Conservation (phyloP, 2,797 vertebrate genomes). For the Thunnus albacares region DNA sequence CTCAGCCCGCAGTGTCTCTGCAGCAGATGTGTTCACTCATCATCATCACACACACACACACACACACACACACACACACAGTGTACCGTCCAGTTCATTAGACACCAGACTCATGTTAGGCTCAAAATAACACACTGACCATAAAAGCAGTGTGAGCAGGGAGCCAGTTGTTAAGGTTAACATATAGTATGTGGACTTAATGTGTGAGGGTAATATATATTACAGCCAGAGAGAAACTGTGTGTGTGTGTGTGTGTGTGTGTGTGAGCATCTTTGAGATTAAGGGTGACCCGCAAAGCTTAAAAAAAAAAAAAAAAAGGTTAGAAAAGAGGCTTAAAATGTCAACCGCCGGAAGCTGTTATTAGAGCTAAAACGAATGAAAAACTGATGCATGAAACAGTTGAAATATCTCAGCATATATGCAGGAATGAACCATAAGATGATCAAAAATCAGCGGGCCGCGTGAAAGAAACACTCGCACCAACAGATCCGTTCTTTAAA, state of each 20-base stretch:
- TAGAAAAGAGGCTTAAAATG: conserved; percentile 45
- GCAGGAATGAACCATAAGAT: neutral
- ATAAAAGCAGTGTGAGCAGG: conserved; percentile 21
- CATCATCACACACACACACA: too few species aligned
- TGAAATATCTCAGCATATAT: neutral
- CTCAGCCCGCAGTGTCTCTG: neutral
- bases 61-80: neutral
- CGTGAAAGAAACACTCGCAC: too few species aligned
- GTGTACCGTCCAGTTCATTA: neutral
- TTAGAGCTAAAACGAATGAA: neutral
- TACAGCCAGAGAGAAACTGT: neutral
- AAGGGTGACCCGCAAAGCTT: neutral
- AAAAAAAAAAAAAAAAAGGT: conserved; percentile 18
- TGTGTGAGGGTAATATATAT: too few species aligned
- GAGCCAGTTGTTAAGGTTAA: conserved; percentile 28
- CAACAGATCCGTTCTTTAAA: too few species aligned
- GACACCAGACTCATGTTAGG: too few species aligned
- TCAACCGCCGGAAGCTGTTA: neutral
- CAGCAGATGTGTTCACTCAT: neutral
- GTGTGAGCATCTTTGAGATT: conserved; percentile 9
- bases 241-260: conserved; percentile 14
- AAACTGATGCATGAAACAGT: neutral
- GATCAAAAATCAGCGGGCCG: too few species aligned
- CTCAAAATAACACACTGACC: conserved; percentile 20
- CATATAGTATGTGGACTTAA: conserved; percentile 7